Percentiles rank a stretch among this genome's conserved stretches.
These are phyloP conservation scores for Drosophila jambulina DNA, from an alignment of 1,140 invertebrate genomes.

Conservation along the genomic window DNA sequence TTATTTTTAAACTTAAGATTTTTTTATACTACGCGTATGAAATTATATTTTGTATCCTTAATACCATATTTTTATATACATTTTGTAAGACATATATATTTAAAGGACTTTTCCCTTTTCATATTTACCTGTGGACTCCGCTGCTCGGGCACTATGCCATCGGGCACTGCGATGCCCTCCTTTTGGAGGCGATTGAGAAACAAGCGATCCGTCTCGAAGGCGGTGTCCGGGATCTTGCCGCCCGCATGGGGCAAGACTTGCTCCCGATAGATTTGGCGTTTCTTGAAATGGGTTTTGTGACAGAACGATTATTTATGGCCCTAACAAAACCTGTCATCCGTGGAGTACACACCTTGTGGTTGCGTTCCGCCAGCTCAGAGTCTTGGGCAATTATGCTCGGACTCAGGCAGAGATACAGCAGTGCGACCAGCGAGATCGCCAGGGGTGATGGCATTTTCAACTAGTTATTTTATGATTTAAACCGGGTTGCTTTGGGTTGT, in stretches of 20 bases:
- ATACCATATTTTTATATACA: no score
- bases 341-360: conserved; percentile 71
- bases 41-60: no score
- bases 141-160: conserved; percentile 87
- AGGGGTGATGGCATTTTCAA: conserved; percentile 53
- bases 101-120: background rate
- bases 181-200: conserved; percentile 88
- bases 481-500: background rate
- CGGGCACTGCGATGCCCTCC: conserved; percentile 88
- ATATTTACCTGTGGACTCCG: conserved; percentile 78
- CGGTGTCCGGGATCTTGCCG: conserved; percentile 89
- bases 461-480: conserved; percentile 19
- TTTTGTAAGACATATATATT: background rate
- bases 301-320: conserved; percentile 53
- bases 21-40: no score
- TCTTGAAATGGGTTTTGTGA: conserved; percentile 81
- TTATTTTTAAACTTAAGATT: no score
- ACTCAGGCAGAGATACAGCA: conserved; percentile 53
- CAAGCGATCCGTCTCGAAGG: conserved; percentile 88
- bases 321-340: background rate
- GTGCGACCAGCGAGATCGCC: conserved; percentile 29
- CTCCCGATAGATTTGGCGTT: conserved; percentile 89
- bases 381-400: conserved; percentile 36
- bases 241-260: conserved; percentile 88
- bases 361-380: conserved; percentile 53